Conservation (phyloP, 2,113 vertebrate species). For the Sminthopsis crassicaudata region DNA sequence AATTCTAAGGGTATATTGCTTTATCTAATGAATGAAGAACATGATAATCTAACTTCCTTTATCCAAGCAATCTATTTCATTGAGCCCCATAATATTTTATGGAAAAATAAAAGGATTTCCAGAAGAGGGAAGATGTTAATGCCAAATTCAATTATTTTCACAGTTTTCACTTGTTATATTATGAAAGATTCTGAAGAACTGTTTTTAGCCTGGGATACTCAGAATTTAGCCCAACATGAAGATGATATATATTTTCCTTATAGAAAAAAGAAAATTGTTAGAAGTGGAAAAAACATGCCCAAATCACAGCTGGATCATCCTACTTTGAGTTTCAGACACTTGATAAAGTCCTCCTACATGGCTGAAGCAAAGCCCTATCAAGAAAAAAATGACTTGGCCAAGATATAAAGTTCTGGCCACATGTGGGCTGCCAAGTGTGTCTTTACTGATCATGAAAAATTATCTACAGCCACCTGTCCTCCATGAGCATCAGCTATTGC, state of each 20-base stretch:
- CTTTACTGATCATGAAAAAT: conserved; percentile 71
- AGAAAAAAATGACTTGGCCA: too few species aligned
- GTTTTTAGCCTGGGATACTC: not conserved
- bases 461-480: conserved; percentile 58
- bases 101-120: not conserved
- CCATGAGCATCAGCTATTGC: too few species aligned
- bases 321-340: conserved; percentile 38
- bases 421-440: too few species aligned
- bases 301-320: conserved; percentile 3
- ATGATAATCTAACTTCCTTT: conserved; percentile 52
- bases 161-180: not conserved
- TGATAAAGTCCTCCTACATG: too few species aligned
- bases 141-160: not conserved
- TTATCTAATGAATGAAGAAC: conserved; percentile 45
- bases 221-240: not conserved
- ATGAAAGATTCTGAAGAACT: not conserved
- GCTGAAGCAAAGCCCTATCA: too few species aligned
- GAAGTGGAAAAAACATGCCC: not conserved
- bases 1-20: conserved; percentile 29
- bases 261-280: not conserved
- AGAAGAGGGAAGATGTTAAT: not conserved
- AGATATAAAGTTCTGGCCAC: too few species aligned
- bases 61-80: conserved; percentile 37
- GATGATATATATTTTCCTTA: not conserved
- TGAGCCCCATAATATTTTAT: not conserved